These are phyloP conservation scores for Pristionchus pacificus DNA, from an alignment of 1,140 invertebrate genomes.

Conservation along the genomic window DNA sequence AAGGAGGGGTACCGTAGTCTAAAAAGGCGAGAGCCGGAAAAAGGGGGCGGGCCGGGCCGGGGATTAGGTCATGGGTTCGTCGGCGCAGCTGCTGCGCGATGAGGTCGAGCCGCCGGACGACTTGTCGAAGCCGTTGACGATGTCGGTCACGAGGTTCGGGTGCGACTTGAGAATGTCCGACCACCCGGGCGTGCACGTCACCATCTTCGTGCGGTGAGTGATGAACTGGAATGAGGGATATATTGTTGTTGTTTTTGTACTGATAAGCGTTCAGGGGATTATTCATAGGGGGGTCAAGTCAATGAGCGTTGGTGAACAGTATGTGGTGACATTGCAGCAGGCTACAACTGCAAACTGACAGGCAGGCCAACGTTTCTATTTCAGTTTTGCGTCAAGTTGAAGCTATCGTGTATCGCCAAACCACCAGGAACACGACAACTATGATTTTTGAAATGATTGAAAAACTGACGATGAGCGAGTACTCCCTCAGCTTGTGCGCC, in stretches of 20 bases:
- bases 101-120: not conserved
- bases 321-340: too few relatives aligned
- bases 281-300: too few relatives aligned
- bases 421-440: not conserved
- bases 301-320: too few relatives aligned
- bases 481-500: conserved; percentile 41
- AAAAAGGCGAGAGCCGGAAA: too few relatives aligned
- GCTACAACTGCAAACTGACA: not conserved
- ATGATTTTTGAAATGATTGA: conserved; percentile 19
- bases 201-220: conserved; percentile 18
- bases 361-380: conserved; percentile 9
- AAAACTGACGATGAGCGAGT: conserved; percentile 44
- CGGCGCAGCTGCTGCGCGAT: not conserved
- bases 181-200: conserved; percentile 39
- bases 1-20: too few relatives aligned
- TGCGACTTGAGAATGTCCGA: conserved; percentile 40
- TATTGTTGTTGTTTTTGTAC: too few relatives aligned
- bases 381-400: not conserved
- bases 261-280: too few relatives aligned
- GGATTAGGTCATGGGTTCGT: not conserved
- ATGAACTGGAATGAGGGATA: conserved; percentile 23
- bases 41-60: too few relatives aligned
- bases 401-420: conserved; percentile 1
- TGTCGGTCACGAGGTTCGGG: conserved; percentile 48
- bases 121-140: conserved; percentile 44